Evolutionary conservation across 2,113 vertebrate genomes (phyloP).

Genomic region (Aphyosemion australe): DNA sequence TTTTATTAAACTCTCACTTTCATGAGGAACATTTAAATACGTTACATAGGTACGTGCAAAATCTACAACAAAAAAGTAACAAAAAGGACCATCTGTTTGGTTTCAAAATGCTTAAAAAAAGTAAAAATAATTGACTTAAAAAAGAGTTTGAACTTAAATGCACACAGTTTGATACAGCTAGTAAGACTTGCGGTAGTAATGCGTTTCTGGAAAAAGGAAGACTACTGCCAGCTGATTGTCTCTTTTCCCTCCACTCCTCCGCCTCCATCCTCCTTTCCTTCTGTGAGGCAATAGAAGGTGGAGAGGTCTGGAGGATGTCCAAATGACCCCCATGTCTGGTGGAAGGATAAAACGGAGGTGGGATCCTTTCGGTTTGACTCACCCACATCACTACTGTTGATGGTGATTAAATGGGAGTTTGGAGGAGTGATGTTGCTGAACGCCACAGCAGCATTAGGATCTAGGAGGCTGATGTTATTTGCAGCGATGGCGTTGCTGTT

Average conservation of each 20-base stretch:
- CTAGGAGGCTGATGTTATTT: slow-evolving; percentile 43
- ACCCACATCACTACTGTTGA: slow-evolving; percentile 7
- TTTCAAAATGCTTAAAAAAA: neutral
- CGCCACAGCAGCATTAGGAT: slow-evolving; percentile 18
- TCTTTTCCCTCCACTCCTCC: slow-evolving; percentile 39
- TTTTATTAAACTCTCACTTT: slow-evolving; percentile 44
- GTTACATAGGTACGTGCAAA: slow-evolving; percentile 18
- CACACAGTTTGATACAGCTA: neutral
- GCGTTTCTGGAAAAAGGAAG: slow-evolving; percentile 7
- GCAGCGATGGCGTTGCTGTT: slow-evolving; percentile 30
- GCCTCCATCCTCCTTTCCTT: slow-evolving; percentile 45
- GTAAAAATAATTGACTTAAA: slow-evolving; percentile 11
- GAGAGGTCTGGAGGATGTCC: slow-evolving; percentile 45
- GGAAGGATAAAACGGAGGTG: slow-evolving; percentile 34
- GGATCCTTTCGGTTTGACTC: slow-evolving; percentile 50
- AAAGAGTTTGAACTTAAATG: slow-evolving; percentile 23
- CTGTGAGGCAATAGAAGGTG: slow-evolving; percentile 54
- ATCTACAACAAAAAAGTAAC: slow-evolving; percentile 23
- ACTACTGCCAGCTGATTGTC: slow-evolving; percentile 60
- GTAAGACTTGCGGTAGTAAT: slow-evolving; percentile 5
- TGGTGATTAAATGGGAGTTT: slow-evolving; percentile 39
- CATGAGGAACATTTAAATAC: slow-evolving; percentile 48
- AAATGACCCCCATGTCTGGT: slow-evolving; percentile 67
- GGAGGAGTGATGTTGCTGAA: slow-evolving; percentile 36
- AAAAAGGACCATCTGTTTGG: neutral